phyloP scores from a whole-genome alignment of 2,113 vertebrate genomes.

The Tetraodon nigroviridis region DNA sequence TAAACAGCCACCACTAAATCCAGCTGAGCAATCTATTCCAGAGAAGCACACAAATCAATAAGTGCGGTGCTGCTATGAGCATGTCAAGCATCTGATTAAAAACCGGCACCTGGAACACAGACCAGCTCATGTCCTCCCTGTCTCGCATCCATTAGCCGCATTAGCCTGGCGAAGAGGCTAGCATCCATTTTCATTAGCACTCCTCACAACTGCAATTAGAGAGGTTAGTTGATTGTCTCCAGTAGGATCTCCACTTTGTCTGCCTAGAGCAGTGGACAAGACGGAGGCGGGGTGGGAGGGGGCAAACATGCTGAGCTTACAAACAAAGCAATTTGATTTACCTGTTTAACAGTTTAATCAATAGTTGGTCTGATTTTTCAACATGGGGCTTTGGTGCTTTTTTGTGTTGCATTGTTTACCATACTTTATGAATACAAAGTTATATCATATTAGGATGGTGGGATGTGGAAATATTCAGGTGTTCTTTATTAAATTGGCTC shows the following conservation, averaged over 20 bases:
- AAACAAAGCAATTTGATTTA: slow-evolving; percentile 3
- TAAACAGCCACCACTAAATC: slow-evolving; percentile 29
- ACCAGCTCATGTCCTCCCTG: slow-evolving; percentile 40
- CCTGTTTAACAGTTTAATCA: too few species aligned
- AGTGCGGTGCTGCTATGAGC: slow-evolving; percentile 31
- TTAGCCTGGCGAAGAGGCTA: slow-evolving; percentile 54
- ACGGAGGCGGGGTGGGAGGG: too few species aligned
- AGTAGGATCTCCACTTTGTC: slow-evolving; percentile 32
- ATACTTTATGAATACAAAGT: too few species aligned
- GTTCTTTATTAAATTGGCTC: too few species aligned
- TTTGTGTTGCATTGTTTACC: too few species aligned
- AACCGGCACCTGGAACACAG: slow-evolving; percentile 29
- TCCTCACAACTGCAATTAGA: slow-evolving; percentile 59
- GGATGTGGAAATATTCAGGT: too few species aligned
- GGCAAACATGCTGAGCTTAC: neutral
- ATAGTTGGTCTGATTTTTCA: too few species aligned
- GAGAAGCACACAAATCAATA: slow-evolving; percentile 40
- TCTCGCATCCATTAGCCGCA: slow-evolving; percentile 58
- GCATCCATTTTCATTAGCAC: slow-evolving; percentile 70
- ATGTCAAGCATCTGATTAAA: slow-evolving; percentile 52
- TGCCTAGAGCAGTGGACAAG: slow-evolving; percentile 15
- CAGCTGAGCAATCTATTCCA: slow-evolving; percentile 21
- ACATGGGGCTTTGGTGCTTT: too few species aligned
- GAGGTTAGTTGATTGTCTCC: slow-evolving; percentile 54
- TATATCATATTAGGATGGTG: too few species aligned